Conservation (phyloP, 1,140 invertebrate genomes). For the Gonioctena quinquepunctata region DNA sequence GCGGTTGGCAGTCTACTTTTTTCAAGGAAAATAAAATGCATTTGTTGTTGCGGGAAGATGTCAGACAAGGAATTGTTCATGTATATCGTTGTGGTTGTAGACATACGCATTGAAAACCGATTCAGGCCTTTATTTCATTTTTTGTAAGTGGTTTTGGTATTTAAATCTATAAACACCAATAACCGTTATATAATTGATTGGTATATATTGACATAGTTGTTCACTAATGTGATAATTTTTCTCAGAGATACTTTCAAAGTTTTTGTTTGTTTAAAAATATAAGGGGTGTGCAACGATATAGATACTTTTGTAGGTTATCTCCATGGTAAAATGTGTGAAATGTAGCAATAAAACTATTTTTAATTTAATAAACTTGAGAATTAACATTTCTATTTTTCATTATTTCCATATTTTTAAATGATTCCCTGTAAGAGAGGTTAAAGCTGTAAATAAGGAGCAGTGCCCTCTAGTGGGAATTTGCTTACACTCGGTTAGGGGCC, state of each 20-base stretch:
- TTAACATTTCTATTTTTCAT: too few species aligned
- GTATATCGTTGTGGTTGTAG: not conserved
- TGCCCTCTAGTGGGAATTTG: too few species aligned
- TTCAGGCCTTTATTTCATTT: not conserved
- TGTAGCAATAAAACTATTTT: slow-evolving; percentile 21
- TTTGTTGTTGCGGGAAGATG: too few species aligned
- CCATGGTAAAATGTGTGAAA: slow-evolving; percentile 5
- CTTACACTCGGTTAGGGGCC: too few species aligned
- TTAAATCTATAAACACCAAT: not conserved
- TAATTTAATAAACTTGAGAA: slow-evolving; percentile 10
- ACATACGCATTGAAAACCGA: not conserved
- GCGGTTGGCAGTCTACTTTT: too few species aligned
- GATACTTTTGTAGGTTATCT: not conserved
- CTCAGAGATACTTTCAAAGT: slow-evolving; percentile 7
- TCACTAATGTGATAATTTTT: slow-evolving; percentile 9
- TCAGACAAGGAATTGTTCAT: not conserved
- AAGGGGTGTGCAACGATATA: not conserved
- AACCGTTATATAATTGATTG: not conserved
- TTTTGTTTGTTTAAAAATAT: not conserved
- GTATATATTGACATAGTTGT: slow-evolving; percentile 1
- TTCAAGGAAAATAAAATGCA: too few species aligned
- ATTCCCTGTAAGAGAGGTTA: too few species aligned
- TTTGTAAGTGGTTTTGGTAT: not conserved
- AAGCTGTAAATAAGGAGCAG: too few species aligned
- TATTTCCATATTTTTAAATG: too few species aligned